Evolutionary conservation across 2,113 vertebrate genomes (phyloP).

Genomic region (Stegostoma tigrinum): DNA sequence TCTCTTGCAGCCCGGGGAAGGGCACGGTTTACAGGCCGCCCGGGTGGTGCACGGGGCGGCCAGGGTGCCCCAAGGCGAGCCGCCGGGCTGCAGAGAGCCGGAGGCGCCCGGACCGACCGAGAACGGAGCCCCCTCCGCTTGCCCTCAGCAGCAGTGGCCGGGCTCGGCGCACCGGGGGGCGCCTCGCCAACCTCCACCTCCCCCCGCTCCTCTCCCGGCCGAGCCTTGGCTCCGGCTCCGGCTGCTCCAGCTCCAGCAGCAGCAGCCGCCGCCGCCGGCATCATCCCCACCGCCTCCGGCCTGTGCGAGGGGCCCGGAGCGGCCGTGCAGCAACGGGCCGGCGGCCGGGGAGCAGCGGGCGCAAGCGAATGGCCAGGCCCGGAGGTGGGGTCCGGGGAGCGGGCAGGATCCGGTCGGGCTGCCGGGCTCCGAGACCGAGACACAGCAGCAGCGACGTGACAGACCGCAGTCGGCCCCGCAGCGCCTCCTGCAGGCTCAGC

Average conservation of each 20-base stretch:
- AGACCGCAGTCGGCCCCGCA: slow-evolving; percentile 46
- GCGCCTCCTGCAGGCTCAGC: not conserved
- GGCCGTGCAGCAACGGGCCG: slow-evolving; percentile 37
- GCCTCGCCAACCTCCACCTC: slow-evolving; percentile 44
- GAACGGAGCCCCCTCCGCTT: slow-evolving; percentile 32
- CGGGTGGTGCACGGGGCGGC: no score
- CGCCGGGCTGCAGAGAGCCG: not conserved
- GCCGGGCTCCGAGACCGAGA: slow-evolving; percentile 46
- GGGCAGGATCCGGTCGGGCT: slow-evolving; percentile 46
- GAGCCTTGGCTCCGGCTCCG: slow-evolving; percentile 44
- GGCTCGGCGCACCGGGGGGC: slow-evolving; percentile 42
- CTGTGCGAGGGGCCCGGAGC: not conserved
- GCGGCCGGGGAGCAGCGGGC: slow-evolving; percentile 39
- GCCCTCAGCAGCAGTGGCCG: slow-evolving; percentile 40
- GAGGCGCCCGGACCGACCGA: slow-evolving; percentile 40
- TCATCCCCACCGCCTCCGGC: no score
- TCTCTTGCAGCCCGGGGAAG: slow-evolving; percentile 45
- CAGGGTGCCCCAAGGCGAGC: not conserved
- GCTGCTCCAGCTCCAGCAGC: slow-evolving; percentile 33
- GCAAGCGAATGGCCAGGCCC: slow-evolving; percentile 48
- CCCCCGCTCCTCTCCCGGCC: no score
- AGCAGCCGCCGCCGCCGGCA: no score
- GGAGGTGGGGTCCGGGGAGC: slow-evolving; percentile 47
- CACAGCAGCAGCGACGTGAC: slow-evolving; percentile 47
- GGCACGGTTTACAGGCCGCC: not conserved